A percentile compares a stretch with the other conserved stretches of the same genome.
Conservation (phyloP, 2,888 invertebrate genomes). For the Rhorus exstirpatorius region DNA sequence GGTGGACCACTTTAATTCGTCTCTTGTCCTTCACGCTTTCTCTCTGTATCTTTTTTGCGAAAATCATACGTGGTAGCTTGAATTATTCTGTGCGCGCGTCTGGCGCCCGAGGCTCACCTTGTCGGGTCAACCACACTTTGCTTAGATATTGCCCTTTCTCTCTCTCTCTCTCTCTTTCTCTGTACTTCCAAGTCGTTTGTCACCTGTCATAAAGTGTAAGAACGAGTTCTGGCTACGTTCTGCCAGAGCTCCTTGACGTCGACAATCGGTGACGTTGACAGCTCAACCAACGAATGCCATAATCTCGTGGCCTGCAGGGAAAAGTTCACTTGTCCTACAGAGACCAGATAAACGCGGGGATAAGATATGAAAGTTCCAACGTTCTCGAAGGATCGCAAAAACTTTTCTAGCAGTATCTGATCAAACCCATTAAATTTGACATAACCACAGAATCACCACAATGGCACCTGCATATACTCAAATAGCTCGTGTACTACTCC, state of each 20-base stretch:
- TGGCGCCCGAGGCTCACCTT: conserved; percentile 64
- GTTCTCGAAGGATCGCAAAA: not conserved
- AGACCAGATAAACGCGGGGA: not conserved
- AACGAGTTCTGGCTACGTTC: conserved; percentile 26
- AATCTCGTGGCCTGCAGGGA: conserved; percentile 26
- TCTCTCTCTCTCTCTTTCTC: conserved; percentile 32
- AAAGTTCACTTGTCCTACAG: conserved; percentile 37
- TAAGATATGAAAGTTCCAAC: conserved; percentile 30
- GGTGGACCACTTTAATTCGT: conserved; percentile 25
- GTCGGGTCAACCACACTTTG: conserved; percentile 52
- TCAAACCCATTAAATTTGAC: conserved; percentile 1
- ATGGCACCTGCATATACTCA: conserved; percentile 31
- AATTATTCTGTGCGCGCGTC: conserved; percentile 75
- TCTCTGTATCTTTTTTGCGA: conserved; percentile 21
- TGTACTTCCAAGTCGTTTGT: conserved; percentile 70
- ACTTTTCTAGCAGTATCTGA: not conserved
- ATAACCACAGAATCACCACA: conserved; percentile 14
- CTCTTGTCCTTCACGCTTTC: conserved; percentile 25
- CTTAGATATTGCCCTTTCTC: conserved; percentile 28
- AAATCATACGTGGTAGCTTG: conserved; percentile 72
- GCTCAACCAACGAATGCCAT: conserved; percentile 31
- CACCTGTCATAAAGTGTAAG: conserved; percentile 64
- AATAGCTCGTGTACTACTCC: conserved; percentile 31
- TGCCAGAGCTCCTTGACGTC: conserved; percentile 42
- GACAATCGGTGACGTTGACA: conserved; percentile 57